Base-by-base conservation (phyloP, 2,888 invertebrate genomes). In the Himalopsyche japonica region DNA sequence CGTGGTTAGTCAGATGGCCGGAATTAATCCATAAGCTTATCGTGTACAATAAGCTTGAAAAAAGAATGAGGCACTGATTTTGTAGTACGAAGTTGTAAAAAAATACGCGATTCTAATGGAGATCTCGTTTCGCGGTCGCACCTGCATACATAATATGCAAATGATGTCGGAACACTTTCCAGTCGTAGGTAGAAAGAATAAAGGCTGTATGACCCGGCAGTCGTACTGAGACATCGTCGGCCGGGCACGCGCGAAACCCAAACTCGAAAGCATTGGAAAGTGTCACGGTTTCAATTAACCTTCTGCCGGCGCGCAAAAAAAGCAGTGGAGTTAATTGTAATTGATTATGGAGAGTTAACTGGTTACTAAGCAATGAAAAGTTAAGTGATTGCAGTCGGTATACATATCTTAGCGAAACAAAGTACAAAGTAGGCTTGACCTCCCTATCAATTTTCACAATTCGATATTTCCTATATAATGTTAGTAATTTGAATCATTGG, bases 221-320 rank as follows among this genome's bases (percentile, higher is more conserved):
- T 76, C 70, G 79, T 49, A 64, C 47, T 79, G 47, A 57, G 49
- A 76, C 43, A 20, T 48, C 80, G 80, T 32, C 83, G 83, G 76
- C 32, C 70, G 57, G 80, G 20, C 49, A 83, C 47, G 76, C 81
- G 48, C 47, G 64, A 79, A 84, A 78, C 77, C 70, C 81, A 79
- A 30, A 79, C 49, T 37, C 32, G 34, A 80, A 64, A 80, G 57
- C 24, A 7, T n/a, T 20, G 20, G 57, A 57, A 57, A 57, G 76
- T 76, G 76, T 34, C 76, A 76, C 37, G 27, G 76, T n/a, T 24
- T 24, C 76, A 30, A 32, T 30, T 76, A 15, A 43, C 43, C 43
- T 15, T 43, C 43, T 43, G 43, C 12, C 43, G 15, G 43, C 43
- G 3, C 15, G 43, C 15, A 3, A 43, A 43, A 43, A 43, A 30